These are phyloP conservation scores for Adrianichthys oophorus DNA, from an alignment of 2,797 vertebrate genomes.

Conservation along the genomic window DNA sequence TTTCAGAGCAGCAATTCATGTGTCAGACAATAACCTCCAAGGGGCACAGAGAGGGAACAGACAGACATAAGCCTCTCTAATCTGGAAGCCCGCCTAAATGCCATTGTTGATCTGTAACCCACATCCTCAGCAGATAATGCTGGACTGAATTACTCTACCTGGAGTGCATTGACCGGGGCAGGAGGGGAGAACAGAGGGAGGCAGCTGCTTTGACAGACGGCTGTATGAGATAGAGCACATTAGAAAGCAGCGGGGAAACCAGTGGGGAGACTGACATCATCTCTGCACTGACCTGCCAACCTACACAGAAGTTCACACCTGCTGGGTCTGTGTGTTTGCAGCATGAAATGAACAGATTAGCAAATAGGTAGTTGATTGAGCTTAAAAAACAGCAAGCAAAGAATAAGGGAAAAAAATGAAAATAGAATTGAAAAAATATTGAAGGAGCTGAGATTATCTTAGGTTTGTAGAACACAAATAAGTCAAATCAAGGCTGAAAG, in stretches of 20 bases:
- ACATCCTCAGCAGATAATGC: conserved; percentile 34
- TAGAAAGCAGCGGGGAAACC: conserved; percentile 24
- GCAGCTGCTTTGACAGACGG: conserved; percentile 22
- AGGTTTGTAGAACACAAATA: background rate
- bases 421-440: background rate
- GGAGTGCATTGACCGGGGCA: background rate
- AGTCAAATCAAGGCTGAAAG: background rate
- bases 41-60: conserved; percentile 26
- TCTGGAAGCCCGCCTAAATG: conserved; percentile 41
- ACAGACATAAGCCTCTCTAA: conserved; percentile 52
- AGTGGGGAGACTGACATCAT: background rate
- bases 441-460: background rate
- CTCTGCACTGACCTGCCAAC: background rate
- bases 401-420: background rate
- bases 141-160: conserved; percentile 30
- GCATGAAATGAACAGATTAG: conserved; percentile 22
- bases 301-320: background rate
- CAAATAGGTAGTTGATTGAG: conserved; percentile 33
- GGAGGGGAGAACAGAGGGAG: background rate
- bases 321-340: conserved; percentile 25
- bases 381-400: background rate
- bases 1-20: conserved; percentile 22
- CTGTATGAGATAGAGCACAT: conserved; percentile 19
- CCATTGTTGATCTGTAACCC: conserved; percentile 51
- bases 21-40: conserved; percentile 24